Evolutionary conservation across 2,797 vertebrate species (phyloP), one percentile per base, ranked within the genome.

Genomic region (Chaenodraco wilsoni): DNA sequence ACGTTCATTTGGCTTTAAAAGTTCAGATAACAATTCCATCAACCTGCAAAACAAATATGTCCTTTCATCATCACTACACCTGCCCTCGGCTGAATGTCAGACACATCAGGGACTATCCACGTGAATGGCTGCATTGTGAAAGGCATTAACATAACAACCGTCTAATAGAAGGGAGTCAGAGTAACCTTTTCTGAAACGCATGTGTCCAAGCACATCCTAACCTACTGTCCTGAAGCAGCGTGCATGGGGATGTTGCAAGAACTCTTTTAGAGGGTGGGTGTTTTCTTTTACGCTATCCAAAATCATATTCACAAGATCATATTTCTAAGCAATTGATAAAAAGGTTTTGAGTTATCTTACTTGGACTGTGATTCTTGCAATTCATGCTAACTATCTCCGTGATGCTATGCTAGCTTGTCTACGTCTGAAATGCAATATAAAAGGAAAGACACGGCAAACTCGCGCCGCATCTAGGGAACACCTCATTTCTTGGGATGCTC

Each of bases 11-110:
- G 52, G 64, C 68, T 49, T 74, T 71, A 59, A 82, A 83, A 69
- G 57, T 65, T 76, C 43, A 63, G 61, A 78, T 82, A 74, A 79
- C 54, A 72, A 66, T 69, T 69, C 61, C 55, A 58, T 82, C 81
- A 72, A 43, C 57, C 62, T 3, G 13, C 33, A 55, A 37, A 79
- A 33, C 31, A 43, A 9, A 1, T 33, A 33, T 50, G 62, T 43
- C 21, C 33, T 78, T 84, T 78, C 48, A 73, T 83, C 72, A 62
- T 58, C 12, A 23, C 17, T 59, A 40, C 40, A 11, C 16, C 55
- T 8, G 48, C 51, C 55, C 33, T 1, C 3, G 48, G 45, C 70
- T 65, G 15, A 33, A 68, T 40, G 52, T 61, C 41, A 23, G 45
- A 50, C 37, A 19, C 56, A 58, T 74, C 59, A 74, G 57, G 69